Base-by-base conservation (phyloP, 2,888 invertebrate genomes). In the Machimus atricapillus region DNA sequence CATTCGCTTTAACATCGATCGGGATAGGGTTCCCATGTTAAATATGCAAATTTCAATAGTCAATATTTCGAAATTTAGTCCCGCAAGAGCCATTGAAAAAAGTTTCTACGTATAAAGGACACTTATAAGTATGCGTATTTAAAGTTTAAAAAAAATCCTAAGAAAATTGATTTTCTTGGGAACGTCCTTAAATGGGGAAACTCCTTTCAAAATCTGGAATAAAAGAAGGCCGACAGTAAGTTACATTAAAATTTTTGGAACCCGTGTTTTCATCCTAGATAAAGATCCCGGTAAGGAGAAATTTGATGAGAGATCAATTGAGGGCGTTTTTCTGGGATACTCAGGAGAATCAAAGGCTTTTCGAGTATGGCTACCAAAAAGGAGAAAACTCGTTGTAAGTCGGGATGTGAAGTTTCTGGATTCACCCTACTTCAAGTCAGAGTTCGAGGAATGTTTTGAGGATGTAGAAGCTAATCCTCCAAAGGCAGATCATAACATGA, bases 271-370 rank as follows among this genome's bases (percentile, higher is more conserved):
- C 56, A 56, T 56, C 7, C 31, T 82, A 27, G 14, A 23, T 9
- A 81, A 81, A n/a, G 27, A n/a, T 16, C 52, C 46, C 9, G 27
- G 56, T 12, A 82, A 89, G 85, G 88, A 23, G 31, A 89, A 89
- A 85, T 79, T 79, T 14, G 87, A 88, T 76, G 7, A 85, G 34
- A 89, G 87, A 66, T 88, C 87, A 12, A 16, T 81, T 58, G 40
- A 83, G 34, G n/a, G 16, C 56, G 19, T 73, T 16, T 56, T 56
- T 6, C 14, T 86, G 9, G 78, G 86, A 3, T 78, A 78, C 34
- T 31, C 56, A 34, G 37, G 56, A 31, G n/a, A 73, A 12, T 19
- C 86, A 14, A 86, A 86, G 31, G 78, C 86, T 31, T 86, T 34
- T 34, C 27, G 78, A 16, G 37, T 86, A 19, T 86, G 34, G 37